phyloP scores from a whole-genome alignment of 2,113 vertebrate species.

The Triplophysa siluroides region DNA sequence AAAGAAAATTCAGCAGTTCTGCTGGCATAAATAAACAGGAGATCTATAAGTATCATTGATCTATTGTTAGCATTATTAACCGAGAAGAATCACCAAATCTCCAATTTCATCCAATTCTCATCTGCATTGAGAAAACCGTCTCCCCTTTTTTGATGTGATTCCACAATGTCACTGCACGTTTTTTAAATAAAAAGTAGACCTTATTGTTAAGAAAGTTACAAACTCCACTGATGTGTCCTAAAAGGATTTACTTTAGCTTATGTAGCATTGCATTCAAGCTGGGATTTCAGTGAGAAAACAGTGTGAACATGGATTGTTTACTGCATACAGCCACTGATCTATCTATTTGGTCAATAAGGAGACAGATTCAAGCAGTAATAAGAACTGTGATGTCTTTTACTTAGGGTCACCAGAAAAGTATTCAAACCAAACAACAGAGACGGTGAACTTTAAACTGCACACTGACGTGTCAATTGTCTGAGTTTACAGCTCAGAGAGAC shows the following conservation, averaged over 20 bases:
- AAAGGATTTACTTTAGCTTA: too few species aligned
- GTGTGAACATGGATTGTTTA: background rate
- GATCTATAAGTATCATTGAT: background rate
- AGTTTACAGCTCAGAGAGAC: background rate
- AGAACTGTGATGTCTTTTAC: background rate
- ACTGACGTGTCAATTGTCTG: background rate
- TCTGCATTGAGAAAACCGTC: too few species aligned
- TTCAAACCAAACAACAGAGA: background rate
- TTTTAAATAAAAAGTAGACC: too few species aligned
- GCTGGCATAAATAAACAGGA: background rate
- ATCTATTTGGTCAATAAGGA: background rate
- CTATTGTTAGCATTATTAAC: too few species aligned
- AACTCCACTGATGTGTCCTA: too few species aligned
- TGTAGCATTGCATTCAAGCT: background rate
- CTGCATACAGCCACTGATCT: background rate
- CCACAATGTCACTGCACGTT: too few species aligned
- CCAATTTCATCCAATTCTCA: too few species aligned
- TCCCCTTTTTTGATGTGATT: too few species aligned
- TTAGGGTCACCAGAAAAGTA: background rate
- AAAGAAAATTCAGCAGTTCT: constrained; percentile 3
- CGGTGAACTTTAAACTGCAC: background rate
- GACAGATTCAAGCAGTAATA: background rate
- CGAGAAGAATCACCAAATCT: too few species aligned
- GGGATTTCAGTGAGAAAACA: background rate
- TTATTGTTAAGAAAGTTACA: too few species aligned